Evolutionary conservation across 2,113 vertebrate species (phyloP), one percentile per base, ranked within the genome.

Genomic region (Himantopus leucocephalus): DNA sequence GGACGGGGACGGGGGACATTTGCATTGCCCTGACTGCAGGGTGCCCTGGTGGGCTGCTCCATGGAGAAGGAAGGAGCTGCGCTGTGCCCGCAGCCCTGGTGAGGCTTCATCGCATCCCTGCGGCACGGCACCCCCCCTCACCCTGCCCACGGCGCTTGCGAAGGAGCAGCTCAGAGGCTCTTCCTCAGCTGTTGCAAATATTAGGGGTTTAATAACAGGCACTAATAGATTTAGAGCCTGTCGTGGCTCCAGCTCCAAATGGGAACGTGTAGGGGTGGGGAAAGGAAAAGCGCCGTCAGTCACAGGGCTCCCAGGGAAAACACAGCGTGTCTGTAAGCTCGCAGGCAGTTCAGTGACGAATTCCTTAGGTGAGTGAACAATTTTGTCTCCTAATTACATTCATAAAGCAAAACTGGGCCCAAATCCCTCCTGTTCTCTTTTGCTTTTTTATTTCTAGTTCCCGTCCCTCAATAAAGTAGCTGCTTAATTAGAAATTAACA

Each of bases 401-500:
- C 83, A 72, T 75, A 90, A 95, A 94, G 78, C 63, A 96, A 95
- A 95, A 68, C 27, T 12, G 37, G 62, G 81, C 86, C 92, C 85
- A 37, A 83, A 86, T 53, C 86, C 71, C 63, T 93, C 66, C 85
- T 58, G 39, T 74, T 35, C 45, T 27, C 2, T 20, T 53, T 37
- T 5, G 7, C 55, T 75, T 37, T 37, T 82, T 96, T 85, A 80
- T 29, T 45, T 75, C 72, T 45, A 88, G 18, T 6, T 50, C 68
- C 83, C 23, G 43, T 26, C 58, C 91, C 52, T 70, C 45, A 47
- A 10, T 7, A 59, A 79, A 81, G 78, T 48, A 84, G 90, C 81
- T 75, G 86, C 86, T 91, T 96, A 96, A 96, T 96, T 97, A 94
- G 91, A 85, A 95, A 92, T 94, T 84, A 96, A 96, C 75, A 14